Conservation (phyloP, 2,888 invertebrate species). For the Conops quadrifasciatus region DNA sequence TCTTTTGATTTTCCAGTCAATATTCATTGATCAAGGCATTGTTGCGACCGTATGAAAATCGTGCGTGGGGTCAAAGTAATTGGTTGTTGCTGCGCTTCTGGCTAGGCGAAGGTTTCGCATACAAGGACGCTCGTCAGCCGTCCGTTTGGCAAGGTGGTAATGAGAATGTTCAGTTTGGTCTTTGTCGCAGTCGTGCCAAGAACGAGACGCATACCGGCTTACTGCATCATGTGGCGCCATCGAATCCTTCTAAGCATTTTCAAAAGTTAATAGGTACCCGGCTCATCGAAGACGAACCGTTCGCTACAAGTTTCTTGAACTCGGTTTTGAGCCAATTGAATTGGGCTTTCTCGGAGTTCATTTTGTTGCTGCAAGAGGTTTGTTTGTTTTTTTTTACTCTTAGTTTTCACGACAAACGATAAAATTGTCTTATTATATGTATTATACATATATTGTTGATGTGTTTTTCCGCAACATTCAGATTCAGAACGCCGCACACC, state of each 20-base stretch:
- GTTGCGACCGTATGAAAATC: constrained; percentile 80
- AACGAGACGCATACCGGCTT: constrained; percentile 64
- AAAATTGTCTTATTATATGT: constrained; percentile 6
- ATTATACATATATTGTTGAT: background rate
- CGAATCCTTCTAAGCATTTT: constrained; percentile 62
- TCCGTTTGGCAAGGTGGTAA: constrained; percentile 68
- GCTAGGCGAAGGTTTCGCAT: constrained; percentile 85
- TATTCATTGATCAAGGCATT: constrained; percentile 74
- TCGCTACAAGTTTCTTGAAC: constrained; percentile 77
- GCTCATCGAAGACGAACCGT: constrained; percentile 70
- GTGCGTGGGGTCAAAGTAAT: constrained; percentile 86
- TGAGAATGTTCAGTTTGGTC: constrained; percentile 55
- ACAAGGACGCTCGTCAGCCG: constrained; percentile 71
- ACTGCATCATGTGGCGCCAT: constrained; percentile 63
- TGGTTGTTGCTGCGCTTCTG: constrained; percentile 85
- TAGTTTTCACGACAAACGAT: too few relatives aligned
- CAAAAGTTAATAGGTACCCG: constrained; percentile 71
- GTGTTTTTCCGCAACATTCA: constrained; percentile 47
- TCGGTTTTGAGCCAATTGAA: constrained; percentile 83
- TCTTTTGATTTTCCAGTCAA: constrained; percentile 64
- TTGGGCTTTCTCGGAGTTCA: constrained; percentile 89
- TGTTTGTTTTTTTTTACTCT: background rate
- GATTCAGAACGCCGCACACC: constrained; percentile 72
- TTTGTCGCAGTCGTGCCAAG: constrained; percentile 61
- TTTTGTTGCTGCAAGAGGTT: constrained; percentile 83